Evolutionary conservation across 1,140 invertebrate species (phyloP), one percentile per base, ranked within the genome.

Genomic region (Melitaea cinxia): DNA sequence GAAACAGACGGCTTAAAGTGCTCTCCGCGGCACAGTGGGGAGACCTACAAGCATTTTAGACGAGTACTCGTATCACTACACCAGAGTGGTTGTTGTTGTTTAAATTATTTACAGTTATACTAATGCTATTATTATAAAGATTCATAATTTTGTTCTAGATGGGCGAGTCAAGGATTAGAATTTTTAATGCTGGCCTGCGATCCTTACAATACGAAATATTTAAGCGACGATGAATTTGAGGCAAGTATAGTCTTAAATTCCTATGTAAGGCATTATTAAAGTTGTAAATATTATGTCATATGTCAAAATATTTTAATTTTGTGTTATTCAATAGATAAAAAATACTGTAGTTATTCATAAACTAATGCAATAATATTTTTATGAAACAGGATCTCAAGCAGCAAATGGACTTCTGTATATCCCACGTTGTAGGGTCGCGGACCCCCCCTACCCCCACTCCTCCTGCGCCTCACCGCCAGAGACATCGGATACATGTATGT

Each of bases 91-190:
- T n/a, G n/a, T n/a, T n/a, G n/a, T n/a, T n/a, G n/a, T n/a, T n/a
- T n/a, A n/a, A n/a, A n/a, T n/a, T n/a, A n/a, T n/a, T n/a, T n/a
- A n/a, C n/a, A n/a, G n/a, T n/a, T n/a, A n/a, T n/a, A n/a, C n/a
- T n/a, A n/a, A n/a, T n/a, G n/a, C n/a, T n/a, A n/a, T n/a, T n/a
- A n/a, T n/a, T n/a, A 12, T 63, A 0, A 42, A 15, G 4, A 53
- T 49, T 12, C 4, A 28, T 37, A 37, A 9, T 64, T 45, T 26
- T 33, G n/a, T 76, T 55, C 10, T 68, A 92, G 96, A 78, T 98
- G 96, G 96, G 96, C 96, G 5, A 94, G 94, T 78, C 95, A 96
- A 78, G 97, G 97, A 1, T 78, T 98, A 15, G 96, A 98, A 70
- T 98, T 97, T 85, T 86, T 98, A 2, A 94, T 96, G 70, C 91